These are phyloP conservation scores for Camptogramma bilineatum DNA, from an alignment of 2,888 invertebrate genomes.

Conservation along the genomic window DNA sequence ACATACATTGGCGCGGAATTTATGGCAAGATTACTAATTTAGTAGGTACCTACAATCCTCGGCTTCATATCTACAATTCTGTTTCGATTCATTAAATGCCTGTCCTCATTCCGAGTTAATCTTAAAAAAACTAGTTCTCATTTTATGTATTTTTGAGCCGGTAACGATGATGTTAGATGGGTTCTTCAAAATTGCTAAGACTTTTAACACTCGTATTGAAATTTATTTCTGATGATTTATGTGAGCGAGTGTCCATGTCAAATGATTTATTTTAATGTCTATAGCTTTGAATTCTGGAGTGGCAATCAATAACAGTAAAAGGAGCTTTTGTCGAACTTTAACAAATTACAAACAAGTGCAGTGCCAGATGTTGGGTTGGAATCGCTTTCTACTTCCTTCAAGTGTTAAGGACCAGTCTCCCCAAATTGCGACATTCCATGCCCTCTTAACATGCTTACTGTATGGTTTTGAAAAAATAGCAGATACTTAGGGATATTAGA, in stretches of 20 bases:
- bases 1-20: conserved; percentile 44
- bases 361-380: conserved; percentile 25
- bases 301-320: conserved; percentile 33
- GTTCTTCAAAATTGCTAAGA: conserved; percentile 7
- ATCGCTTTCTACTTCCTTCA: conserved; percentile 32
- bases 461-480: too few relatives aligned
- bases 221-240: conserved; percentile 11
- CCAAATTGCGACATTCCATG: too few relatives aligned
- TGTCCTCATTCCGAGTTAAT: conserved; percentile 22
- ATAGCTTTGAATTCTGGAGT: conserved; percentile 21
- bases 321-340: conserved; percentile 30
- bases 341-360: conserved; percentile 26
- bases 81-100: conserved; percentile 23
- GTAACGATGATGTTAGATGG: background rate
- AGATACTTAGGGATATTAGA: too few relatives aligned
- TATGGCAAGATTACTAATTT: conserved; percentile 45
- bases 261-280: conserved; percentile 20
- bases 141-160: conserved; percentile 5
- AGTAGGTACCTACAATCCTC: conserved; percentile 43
- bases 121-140: conserved; percentile 13
- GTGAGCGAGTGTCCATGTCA: conserved; percentile 7
- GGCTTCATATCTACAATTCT: conserved; percentile 23
- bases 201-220: conserved; percentile 3
- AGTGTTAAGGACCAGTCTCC: conserved; percentile 14
- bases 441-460: too few relatives aligned